Evolutionary conservation across 2,113 vertebrate species (phyloP).

Genomic region (Antechinus stuartii): DNA sequence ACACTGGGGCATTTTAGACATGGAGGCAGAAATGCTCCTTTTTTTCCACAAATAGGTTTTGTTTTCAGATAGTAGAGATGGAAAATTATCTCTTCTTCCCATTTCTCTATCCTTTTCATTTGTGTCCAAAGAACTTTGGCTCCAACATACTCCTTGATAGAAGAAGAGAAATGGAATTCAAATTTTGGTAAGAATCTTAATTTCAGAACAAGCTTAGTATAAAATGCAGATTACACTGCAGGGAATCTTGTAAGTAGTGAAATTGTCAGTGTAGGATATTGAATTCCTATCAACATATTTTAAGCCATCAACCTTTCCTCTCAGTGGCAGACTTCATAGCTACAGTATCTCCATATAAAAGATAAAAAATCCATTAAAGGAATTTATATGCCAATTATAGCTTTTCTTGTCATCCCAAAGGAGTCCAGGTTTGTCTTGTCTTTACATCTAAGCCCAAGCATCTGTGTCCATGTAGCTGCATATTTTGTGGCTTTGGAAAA

Average conservation of each 20-base stretch:
- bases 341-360: slow-evolving; percentile 34
- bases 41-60: background rate
- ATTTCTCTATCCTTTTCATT: background rate
- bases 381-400: slow-evolving; percentile 21
- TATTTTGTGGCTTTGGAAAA: slow-evolving; percentile 26
- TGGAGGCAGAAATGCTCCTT: background rate
- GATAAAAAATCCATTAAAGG: slow-evolving; percentile 35
- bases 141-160: background rate
- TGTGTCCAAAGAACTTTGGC: background rate
- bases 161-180: slow-evolving; percentile 10
- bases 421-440: slow-evolving; percentile 6
- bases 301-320: slow-evolving; percentile 27
- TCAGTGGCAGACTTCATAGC: slow-evolving; percentile 23
- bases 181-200: slow-evolving; percentile 7
- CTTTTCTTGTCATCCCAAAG: slow-evolving; percentile 12
- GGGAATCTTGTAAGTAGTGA: background rate
- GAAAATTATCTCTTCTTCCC: background rate
- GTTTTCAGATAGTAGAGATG: background rate
- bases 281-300: slow-evolving; percentile 35
- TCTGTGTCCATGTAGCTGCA: background rate
- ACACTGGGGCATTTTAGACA: background rate
- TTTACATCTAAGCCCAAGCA: background rate
- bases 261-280: slow-evolving; percentile 33
- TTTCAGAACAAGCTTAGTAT: background rate
- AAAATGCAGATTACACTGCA: background rate